Percentiles rank a stretch among this genome's conserved stretches.
phyloP scores from a whole-genome alignment of 2,113 vertebrate genomes.

The Dipodomys ordii region DNA sequence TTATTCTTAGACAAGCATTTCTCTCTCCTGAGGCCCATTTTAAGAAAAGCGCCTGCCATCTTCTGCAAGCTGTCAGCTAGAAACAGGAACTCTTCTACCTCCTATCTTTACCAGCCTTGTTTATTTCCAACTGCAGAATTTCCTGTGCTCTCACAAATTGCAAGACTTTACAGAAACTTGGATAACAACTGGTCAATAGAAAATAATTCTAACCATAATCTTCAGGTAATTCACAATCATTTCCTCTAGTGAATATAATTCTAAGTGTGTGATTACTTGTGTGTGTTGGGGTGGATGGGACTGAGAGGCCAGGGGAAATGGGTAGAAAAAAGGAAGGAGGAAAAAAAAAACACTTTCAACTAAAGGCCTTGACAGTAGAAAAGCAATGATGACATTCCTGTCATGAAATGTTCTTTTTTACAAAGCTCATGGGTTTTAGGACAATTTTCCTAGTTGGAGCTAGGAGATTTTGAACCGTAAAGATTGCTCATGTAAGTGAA shows the following conservation, averaged over 20 bases:
- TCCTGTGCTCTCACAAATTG: not conserved
- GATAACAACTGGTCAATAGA: not conserved
- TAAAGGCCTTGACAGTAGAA: not conserved
- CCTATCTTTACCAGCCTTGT: not conserved
- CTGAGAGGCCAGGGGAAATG: not conserved
- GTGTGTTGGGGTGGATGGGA: no score
- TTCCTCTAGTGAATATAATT: not conserved
- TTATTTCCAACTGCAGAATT: not conserved
- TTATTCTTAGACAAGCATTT: not conserved
- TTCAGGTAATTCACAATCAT: not conserved
- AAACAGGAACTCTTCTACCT: not conserved
- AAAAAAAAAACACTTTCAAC: not conserved
- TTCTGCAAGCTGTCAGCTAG: slow-evolving; percentile 18
- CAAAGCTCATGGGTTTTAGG: not conserved
- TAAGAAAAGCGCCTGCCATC: not conserved
- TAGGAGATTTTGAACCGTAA: slow-evolving; percentile 17
- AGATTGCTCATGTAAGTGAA: not conserved
- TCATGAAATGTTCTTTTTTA: not conserved
- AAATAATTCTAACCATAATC: slow-evolving; percentile 25
- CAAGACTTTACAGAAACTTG: slow-evolving; percentile 1
- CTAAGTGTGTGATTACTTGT: not conserved
- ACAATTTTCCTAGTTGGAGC: not conserved
- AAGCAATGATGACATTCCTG: not conserved
- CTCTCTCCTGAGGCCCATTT: slow-evolving; percentile 40
- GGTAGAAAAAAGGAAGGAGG: not conserved